Conservation (phyloP, 35 echinoderm and acorn worm species). For the Ptychodera flava region DNA sequence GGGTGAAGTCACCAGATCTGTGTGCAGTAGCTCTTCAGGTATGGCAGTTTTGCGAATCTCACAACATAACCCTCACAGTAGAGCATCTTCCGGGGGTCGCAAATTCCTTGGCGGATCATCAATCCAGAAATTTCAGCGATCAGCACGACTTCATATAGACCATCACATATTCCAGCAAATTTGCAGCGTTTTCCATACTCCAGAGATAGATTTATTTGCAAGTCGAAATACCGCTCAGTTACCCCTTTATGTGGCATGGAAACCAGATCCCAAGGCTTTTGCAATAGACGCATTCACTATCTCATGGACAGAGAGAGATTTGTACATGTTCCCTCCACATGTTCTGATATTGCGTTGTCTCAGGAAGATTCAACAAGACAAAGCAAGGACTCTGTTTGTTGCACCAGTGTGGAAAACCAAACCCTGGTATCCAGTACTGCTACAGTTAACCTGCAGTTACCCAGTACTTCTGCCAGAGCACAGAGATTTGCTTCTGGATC, state of each 20-base stretch:
- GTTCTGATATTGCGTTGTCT: slow-evolving; percentile 48
- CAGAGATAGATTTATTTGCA: slow-evolving; percentile 46
- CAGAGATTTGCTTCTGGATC: background rate
- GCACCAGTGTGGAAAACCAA: slow-evolving; percentile 75
- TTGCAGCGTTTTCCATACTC: background rate
- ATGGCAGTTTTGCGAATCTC: slow-evolving; percentile 53
- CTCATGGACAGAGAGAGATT: slow-evolving; percentile 39
- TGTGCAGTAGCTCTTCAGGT: slow-evolving; percentile 40
- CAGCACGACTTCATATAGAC: slow-evolving; percentile 31
- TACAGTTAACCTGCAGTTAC: slow-evolving; percentile 24
- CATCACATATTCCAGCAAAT: background rate
- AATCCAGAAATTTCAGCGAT: slow-evolving; percentile 27
- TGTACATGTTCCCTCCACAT: slow-evolving; percentile 60
- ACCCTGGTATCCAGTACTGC: slow-evolving; percentile 54
- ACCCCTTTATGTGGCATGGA: slow-evolving; percentile 61
- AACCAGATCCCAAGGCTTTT: slow-evolving; percentile 53
- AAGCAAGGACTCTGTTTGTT: slow-evolving; percentile 44
- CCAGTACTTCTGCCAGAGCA: slow-evolving; percentile 2
- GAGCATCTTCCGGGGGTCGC: slow-evolving; percentile 30
- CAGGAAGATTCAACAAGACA: slow-evolving; percentile 39
- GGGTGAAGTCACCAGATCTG: slow-evolving; percentile 38
- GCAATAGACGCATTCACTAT: slow-evolving; percentile 61
- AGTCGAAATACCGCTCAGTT: slow-evolving; percentile 52
- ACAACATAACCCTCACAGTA: slow-evolving; percentile 35
- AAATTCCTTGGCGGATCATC: slow-evolving; percentile 31